Base-by-base conservation (phyloP, 2,888 invertebrate genomes). In the Thymelicus lineola region DNA sequence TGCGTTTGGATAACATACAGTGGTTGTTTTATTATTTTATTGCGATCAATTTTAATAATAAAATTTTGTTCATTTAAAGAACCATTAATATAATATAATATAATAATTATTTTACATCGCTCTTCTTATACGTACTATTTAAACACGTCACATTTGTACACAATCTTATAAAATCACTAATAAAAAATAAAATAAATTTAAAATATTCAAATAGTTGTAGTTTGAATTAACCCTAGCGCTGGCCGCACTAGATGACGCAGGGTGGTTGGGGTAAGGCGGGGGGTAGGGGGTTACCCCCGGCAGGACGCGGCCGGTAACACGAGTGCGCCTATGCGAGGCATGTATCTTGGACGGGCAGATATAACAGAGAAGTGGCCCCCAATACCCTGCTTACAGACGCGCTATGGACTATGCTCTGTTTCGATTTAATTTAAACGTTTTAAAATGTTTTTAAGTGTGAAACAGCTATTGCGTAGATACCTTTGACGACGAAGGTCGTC, bases 301-400 rank as follows among this genome's bases (percentile, higher is more conserved):
- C 88, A 86, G 88, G 86, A 88, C 90, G 89, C 90, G 90, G 91
- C 90, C 93, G 92, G 93, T 93, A 92, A 93, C 91, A 91, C 92
- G 92, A 92, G 91, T 90, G 92, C 89, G 90, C 92, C 92, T 92
- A 92, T 93, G 93, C 93, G 93, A 93, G 90, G 91, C 93, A 93
- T 93, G 93, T 93, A 93, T 93, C 93, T 93, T 93, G 93, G 92
- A 91, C 93, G 90, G 89, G 89, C 93, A 92, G 93, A 93, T 93
- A 93, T 93, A 93, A 92, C 91, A 90, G 91, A 90, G 91, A 91
- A 93, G 93, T 93, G 93, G 93, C 93, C 93, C 90, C 93, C 90
- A 87, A 90, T 88, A 90, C 92, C 87, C 87, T 84, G 88, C 87
- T 86, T 87, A 84, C 80, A 86, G 82, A 80, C 78, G 81, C 70